Conservation (phyloP, 2,888 invertebrate genomes). For the Polyommatus icarus region DNA sequence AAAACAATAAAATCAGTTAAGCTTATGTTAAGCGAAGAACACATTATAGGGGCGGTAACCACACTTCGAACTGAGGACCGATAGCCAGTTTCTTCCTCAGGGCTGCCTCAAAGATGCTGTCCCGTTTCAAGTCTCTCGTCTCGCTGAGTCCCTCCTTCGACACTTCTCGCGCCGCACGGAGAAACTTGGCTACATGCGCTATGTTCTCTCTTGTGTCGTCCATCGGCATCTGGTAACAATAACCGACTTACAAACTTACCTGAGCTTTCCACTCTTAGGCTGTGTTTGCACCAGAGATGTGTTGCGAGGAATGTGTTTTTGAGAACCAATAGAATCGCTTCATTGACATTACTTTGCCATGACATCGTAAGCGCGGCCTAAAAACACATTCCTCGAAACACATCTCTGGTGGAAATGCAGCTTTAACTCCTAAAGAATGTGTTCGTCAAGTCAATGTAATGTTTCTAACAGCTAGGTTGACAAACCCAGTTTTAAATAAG, state of each 20-base stretch:
- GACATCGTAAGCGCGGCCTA: no score
- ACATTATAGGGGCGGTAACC: constrained; percentile 79
- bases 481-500: no score
- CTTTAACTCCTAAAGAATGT: no score
- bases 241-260: not conserved
- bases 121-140: constrained; percentile 60
- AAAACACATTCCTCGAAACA: no score
- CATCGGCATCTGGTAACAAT: constrained; percentile 58
- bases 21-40: constrained; percentile 54
- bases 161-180: constrained; percentile 68
- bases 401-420: no score
- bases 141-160: constrained; percentile 61
- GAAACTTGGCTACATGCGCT: constrained; percentile 66
- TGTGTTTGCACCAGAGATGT: no score
- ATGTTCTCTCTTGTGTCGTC: constrained; percentile 73
- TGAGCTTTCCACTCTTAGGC: no score
- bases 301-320: no score
- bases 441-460: no score
- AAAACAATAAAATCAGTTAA: constrained; percentile 37
- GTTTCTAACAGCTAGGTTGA: no score
- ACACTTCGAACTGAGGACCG: constrained; percentile 76
- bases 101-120: constrained; percentile 69
- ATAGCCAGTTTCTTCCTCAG: constrained; percentile 79
- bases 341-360: no score
- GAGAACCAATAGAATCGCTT: no score